These are phyloP conservation scores for Chrysopa pallens DNA, from an alignment of 1,140 invertebrate genomes.

Conservation along the genomic window DNA sequence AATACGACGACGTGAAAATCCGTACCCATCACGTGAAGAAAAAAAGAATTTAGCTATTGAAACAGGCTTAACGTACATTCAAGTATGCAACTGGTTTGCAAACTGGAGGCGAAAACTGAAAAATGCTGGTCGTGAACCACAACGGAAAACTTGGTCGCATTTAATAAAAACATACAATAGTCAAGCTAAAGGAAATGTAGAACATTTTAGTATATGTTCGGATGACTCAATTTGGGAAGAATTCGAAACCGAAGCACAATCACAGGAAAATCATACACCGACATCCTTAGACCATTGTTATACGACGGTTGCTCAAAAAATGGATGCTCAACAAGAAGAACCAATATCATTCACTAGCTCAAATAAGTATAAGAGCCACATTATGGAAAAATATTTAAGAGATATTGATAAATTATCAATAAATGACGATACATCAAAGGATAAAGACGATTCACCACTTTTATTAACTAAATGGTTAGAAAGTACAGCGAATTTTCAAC, in stretches of 20 bases:
- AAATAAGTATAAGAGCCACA: constrained; percentile 32
- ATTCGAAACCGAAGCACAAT: constrained; percentile 17
- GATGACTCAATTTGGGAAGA: constrained; percentile 57
- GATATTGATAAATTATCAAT: constrained; percentile 19
- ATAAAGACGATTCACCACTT: constrained; percentile 19
- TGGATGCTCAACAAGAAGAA: background rate
- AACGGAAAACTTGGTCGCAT: constrained; percentile 47
- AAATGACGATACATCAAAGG: constrained; percentile 17
- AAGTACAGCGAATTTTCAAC: constrained; percentile 44
- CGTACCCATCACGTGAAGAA: constrained; percentile 51
- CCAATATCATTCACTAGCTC: constrained; percentile 5
- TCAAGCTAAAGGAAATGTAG: constrained; percentile 48
- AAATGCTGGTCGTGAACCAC: constrained; percentile 41
- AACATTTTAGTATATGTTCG: constrained; percentile 54
- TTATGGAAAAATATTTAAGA: constrained; percentile 34
- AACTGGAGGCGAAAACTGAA: constrained; percentile 56
- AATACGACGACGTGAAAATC: constrained; percentile 46
- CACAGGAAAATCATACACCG: constrained; percentile 3
- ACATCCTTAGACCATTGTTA: constrained; percentile 11
- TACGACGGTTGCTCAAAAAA: constrained; percentile 6
- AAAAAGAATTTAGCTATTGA: constrained; percentile 46
- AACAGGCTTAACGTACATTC: constrained; percentile 50
- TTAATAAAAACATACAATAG: constrained; percentile 53
- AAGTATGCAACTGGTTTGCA: constrained; percentile 62
- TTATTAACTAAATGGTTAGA: constrained; percentile 47